Base-by-base conservation (phyloP, 2,797 vertebrate species). In the Melanogrammus aeglefinus region DNA sequence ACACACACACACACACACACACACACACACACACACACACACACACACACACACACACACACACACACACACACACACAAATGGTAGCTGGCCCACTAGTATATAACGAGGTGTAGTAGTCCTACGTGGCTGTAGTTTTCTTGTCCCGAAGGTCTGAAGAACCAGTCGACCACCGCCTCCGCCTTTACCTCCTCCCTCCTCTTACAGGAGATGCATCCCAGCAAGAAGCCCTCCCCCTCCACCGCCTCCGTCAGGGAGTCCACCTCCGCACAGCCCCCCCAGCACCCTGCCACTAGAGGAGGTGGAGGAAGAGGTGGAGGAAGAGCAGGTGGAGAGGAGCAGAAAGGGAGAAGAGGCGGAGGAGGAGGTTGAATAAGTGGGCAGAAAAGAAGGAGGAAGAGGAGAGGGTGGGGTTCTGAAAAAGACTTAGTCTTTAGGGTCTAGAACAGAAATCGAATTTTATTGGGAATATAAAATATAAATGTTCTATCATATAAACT, bases 121-220 rank as follows among this genome's bases (percentile, higher is more conserved):
- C 63, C n/a, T 69, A 95, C 94, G 35, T 91, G 91, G 9, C 33
- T 87, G 76, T 93, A 96, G 4, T 94, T 84, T 0, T 95, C 91
- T 0, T 88, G 87, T 38, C 90, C 94, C 14, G 76, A 70, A 0
- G 93, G 86, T 77, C 85, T 95, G 89, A 96, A 97, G 87, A 92
- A 91, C 97, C 97, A 98, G 82, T 96, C 94, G 0, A 96, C 92
- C 0, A 92, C 92, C 66, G 95, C 85, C 36, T 80, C 77, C 0
- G 94, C 95, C 0, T 24, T 51, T 2, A 97, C 95, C 87, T 97
- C 97, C 18, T 94, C 96, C 63, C 96, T 92, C 13, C 31, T 94
- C 83, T 98, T 98, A 81, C 97, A 97, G 39, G 96, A 97, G 88
- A 98, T 97, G 84, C 97, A 98, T 27, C 95, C 93, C 81, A 98